These are phyloP conservation scores for Ceratina calcarata DNA, from an alignment of 1,140 invertebrate species.

Conservation along the genomic window DNA sequence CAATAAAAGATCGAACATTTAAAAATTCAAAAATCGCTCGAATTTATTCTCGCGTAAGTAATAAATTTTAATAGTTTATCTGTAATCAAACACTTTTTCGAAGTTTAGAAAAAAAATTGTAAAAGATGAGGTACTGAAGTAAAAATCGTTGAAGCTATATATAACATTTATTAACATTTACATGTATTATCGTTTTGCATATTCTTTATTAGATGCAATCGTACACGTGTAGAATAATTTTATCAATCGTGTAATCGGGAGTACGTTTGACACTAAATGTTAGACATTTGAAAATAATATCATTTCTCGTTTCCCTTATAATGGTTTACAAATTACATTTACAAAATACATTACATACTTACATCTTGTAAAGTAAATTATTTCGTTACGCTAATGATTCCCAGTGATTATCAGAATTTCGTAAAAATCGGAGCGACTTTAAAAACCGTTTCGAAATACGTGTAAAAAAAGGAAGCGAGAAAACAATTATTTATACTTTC, in stretches of 20 bases:
- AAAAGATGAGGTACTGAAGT: no score
- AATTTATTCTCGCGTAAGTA: no score
- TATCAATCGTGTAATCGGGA: conserved; percentile 10
- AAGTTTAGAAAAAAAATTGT: no score
- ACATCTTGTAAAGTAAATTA: neutral
- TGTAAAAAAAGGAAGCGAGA: neutral
- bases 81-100: no score
- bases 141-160: conserved; percentile 2
- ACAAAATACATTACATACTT: conserved; percentile 22
- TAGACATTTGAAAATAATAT: conserved; percentile 23
- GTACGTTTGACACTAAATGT: neutral
- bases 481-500: neutral
- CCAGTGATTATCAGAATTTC: neutral
- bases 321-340: conserved; percentile 29
- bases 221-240: neutral
- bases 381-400: conserved; percentile 15
- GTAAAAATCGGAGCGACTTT: neutral
- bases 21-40: no score
- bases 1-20: no score
- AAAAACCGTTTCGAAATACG: neutral
- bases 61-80: no score
- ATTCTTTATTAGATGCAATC: neutral
- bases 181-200: conserved; percentile 17
- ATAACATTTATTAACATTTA: conserved; percentile 43
- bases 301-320: conserved; percentile 1